Evolutionary conservation across 2,888 invertebrate genomes (phyloP).

Genomic region (Microctonus aethiopoides): DNA sequence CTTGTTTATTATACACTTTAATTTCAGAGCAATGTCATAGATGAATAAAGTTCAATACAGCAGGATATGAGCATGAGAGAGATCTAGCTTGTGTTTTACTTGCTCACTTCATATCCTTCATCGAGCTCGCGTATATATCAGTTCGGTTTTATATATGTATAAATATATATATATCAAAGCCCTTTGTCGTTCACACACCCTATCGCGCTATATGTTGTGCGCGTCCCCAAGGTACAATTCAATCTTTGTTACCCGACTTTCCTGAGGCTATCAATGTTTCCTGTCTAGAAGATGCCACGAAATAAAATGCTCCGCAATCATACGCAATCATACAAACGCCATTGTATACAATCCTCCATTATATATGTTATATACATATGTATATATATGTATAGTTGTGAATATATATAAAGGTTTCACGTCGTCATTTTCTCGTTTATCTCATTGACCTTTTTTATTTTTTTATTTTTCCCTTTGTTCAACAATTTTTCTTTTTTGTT

Average conservation of each 20-base stretch:
- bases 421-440: neutral
- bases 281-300: constrained; percentile 21
- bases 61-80: neutral
- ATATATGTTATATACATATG: too few species aligned
- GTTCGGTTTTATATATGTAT: neutral
- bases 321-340: neutral
- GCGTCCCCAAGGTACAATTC: constrained; percentile 53
- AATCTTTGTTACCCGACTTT: constrained; percentile 50
- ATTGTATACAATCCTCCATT: neutral
- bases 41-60: neutral
- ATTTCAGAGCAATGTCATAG: too few species aligned
- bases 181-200: neutral
- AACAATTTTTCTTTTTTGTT: neutral
- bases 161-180: constrained; percentile 1
- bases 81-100: neutral
- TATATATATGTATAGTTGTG: neutral
- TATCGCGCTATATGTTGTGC: neutral
- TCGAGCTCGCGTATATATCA: neutral
- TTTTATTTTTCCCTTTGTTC: too few species aligned
- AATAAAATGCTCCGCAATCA: constrained; percentile 34
- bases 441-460: neutral
- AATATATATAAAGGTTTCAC: too few species aligned
- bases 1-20: too few species aligned
- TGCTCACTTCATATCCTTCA: neutral
- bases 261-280: constrained; percentile 45